A percentile compares a stretch with the other conserved stretches of the same genome.
phyloP scores from a whole-genome alignment of 2,888 invertebrate species.

The Diploptera punctata region DNA sequence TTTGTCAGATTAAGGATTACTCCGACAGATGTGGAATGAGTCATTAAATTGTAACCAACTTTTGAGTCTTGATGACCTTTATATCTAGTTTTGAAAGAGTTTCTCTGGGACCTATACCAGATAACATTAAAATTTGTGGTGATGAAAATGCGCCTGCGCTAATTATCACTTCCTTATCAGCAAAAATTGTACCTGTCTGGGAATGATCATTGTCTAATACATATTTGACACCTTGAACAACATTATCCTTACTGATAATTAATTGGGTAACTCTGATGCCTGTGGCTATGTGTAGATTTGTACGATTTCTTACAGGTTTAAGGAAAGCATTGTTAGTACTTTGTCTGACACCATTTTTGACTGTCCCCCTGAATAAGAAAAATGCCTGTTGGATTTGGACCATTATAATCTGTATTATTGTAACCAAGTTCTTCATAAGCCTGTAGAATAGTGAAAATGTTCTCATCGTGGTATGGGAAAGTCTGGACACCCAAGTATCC shows the following conservation, averaged over 20 bases:
- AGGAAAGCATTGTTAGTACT: not conserved
- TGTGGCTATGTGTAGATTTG: no score
- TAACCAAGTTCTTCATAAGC: conserved; percentile 1
- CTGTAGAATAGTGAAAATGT: not conserved
- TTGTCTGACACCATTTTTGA: not conserved
- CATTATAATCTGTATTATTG: not conserved
- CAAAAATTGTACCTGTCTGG: no score
- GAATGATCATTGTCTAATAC: not conserved
- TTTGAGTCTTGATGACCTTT: not conserved
- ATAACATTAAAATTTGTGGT: no score
- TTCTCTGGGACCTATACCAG: not conserved
- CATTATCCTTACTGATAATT: not conserved
- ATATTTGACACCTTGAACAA: not conserved
- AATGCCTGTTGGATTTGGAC: not conserved
- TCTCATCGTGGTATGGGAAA: not conserved
- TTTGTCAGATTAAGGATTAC: not conserved
- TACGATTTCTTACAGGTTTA: no score
- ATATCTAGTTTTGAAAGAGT: not conserved
- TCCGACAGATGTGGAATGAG: not conserved
- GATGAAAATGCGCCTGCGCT: no score
- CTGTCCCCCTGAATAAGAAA: no score
- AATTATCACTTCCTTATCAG: no score
- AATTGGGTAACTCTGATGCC: not conserved
- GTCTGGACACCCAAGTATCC: not conserved
- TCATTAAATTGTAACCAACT: not conserved